Base-by-base conservation (phyloP, 2,113 vertebrate species). In the Campylomormyrus numenius region DNA sequence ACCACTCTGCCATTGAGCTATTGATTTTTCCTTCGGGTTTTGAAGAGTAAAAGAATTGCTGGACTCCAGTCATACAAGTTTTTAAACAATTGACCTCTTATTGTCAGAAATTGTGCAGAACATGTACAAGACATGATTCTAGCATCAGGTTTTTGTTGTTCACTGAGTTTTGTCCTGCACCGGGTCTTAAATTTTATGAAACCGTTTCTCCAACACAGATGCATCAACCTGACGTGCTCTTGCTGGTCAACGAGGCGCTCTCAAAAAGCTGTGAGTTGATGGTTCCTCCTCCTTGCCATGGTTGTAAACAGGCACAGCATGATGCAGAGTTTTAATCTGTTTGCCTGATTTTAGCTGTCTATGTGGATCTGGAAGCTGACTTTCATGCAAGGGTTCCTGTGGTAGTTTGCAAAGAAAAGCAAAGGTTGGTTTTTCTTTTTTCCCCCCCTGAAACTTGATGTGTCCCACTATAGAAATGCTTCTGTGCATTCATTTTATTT, bases 381-480 rank as follows among this genome's bases (percentile, higher is more conserved):
- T 99, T 99, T 94, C 98, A 99, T 94, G 96, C 97, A 91, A 96
- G 97, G 94, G 94, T 99, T 62, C 98, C 98, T 10, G 96, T 98
- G 91, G 97, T 99, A 92, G 95, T 98, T 88, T 99, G 98, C 95
- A 97, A 93, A 97, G 98, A 98, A 93, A 98, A 97, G 92, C 94
- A 96, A 93, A 98, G 98, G 98, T 98, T 46, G 19, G 89, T 39
- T 62, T 52, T 62, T 46, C 50, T 48, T 85, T n/a, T 24, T 48
- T 9, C 17, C 49, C 56, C 48, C 58, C 39, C 13, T 3, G 46
- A 45, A 24, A 70, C 39, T 46, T 70, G 62, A 70, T 70, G 62
- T 70, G 62, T 31, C 27, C 27, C 27, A 70, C 10, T 48, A 5
- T 46, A 85, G 24, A 19, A 46, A 24, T 45, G 39, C 45, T n/a